Percentiles rank a stretch among this genome's conserved stretches.
These are phyloP conservation scores for Sicus ferrugineus DNA, from an alignment of 2,888 invertebrate species.

Conservation along the genomic window DNA sequence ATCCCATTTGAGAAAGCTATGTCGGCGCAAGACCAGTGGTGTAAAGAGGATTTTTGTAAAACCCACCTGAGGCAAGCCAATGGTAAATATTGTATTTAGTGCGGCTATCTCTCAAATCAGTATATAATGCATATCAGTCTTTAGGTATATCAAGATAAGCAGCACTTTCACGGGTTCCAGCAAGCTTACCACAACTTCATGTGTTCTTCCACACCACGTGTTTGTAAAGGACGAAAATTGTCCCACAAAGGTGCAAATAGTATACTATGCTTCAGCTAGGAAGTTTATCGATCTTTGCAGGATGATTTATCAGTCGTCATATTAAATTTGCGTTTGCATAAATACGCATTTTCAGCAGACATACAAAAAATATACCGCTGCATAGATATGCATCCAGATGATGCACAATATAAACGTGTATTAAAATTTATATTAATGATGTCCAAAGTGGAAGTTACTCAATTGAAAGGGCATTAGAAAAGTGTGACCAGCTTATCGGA, in stretches of 20 bases:
- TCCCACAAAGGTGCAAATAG: conserved; percentile 19
- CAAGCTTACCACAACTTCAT: conserved; percentile 17
- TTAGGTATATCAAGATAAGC: not conserved
- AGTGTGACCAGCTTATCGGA: conserved; percentile 17
- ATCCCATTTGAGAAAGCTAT: conserved; percentile 6
- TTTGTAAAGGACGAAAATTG: conserved; percentile 8
- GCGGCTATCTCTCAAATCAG: conserved; percentile 14
- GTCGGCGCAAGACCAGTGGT: conserved; percentile 36
- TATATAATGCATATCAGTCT: not conserved
- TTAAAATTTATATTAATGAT: conserved; percentile 29
- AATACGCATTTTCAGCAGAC: conserved; percentile 20
- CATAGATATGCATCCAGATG: conserved; percentile 23
- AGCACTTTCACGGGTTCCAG: not conserved
- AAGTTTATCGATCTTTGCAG: conserved; percentile 20
- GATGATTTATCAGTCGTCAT: conserved; percentile 22
- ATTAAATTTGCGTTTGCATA: conserved; percentile 3
- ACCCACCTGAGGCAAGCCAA: conserved; percentile 15
- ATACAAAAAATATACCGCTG: conserved; percentile 29
- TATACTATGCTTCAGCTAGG: conserved; percentile 31
- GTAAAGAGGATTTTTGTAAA: conserved; percentile 35
- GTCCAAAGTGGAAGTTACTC: conserved; percentile 21
- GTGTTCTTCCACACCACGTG: conserved; percentile 30
- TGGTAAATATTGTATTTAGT: conserved; percentile 25
- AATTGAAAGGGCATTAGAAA: conserved; percentile 9
- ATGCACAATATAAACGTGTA: conserved; percentile 20